phyloP scores from a whole-genome alignment of 2,113 vertebrate genomes.

The Syrmaticus mikado region DNA sequence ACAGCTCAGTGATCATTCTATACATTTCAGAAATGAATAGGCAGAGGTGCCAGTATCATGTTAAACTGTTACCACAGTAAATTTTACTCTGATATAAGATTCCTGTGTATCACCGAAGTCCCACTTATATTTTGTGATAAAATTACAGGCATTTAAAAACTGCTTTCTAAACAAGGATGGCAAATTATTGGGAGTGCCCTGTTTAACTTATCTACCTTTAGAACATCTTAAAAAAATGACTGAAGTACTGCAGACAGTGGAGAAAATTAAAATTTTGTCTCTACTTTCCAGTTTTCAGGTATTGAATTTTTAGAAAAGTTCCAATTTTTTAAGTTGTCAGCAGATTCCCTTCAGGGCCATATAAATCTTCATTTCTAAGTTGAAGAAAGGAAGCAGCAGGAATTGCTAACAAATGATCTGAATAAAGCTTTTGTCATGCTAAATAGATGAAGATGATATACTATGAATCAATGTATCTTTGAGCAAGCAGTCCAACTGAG shows the following conservation, averaged over 20 bases:
- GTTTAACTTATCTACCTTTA: neutral
- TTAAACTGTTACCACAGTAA: neutral
- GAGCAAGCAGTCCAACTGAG: neutral
- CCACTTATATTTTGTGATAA: neutral
- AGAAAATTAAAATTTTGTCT: conserved; percentile 10
- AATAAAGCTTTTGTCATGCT: conserved; percentile 24
- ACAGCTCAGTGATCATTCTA: neutral
- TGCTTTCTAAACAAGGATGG: neutral
- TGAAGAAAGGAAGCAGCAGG: neutral
- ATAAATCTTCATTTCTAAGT: conserved; percentile 25
- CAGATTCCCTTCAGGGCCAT: conserved; percentile 4
- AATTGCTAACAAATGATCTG: neutral
- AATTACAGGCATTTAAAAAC: neutral
- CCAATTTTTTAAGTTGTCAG: neutral
- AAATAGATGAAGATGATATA: conserved; percentile 19
- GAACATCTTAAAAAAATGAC: neutral
- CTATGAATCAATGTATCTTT: neutral
- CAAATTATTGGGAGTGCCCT: neutral
- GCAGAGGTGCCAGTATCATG: neutral
- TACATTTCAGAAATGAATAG: neutral
- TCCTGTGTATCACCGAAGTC: neutral
- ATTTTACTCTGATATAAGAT: neutral
- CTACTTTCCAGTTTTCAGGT: neutral
- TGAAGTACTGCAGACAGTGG: neutral
- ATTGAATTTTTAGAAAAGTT: conserved; percentile 1